Base-by-base conservation (phyloP, 2,888 invertebrate species). In the Lasioglossum marginatum region DNA sequence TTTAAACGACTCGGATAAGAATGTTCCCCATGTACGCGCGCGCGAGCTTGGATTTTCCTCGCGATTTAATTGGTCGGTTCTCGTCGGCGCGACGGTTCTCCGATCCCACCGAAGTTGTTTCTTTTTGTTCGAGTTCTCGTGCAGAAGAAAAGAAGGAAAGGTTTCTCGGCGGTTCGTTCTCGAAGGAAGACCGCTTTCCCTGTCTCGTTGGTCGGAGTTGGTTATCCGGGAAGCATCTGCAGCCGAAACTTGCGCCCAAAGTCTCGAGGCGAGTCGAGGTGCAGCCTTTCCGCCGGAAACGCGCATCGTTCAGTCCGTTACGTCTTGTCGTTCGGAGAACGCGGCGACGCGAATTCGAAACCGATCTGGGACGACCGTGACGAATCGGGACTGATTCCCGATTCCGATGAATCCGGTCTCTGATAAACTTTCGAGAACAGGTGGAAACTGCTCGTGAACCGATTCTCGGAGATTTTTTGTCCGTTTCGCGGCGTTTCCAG, bases 221-320 rank as follows among this genome's bases (percentile, higher is more conserved):
- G 60, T 16, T n/a, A 60, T 37, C 8, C 66, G 63, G 3, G n/a
- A 27, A 23, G 72, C 72, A 79, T n/a, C 63, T 37, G 80, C 70
- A 60, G 74, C 43, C 43, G n/a, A 75, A 73, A 66, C 19, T 73
- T 79, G 27, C 19, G 8, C 16, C 31, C 16, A 40, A 27, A 73
- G 73, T 68, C 52, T 52, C 79, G 79, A 57, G 48, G 76, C 31
- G 85, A 85, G 79, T 79, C 48, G 48, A 48, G 48, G 85, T 77
- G 80, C 48, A 8, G 45, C n/a, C 71, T 82, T 82, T 34, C 76
- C 77, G 45, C 4, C 72, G 78, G 82, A 83, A 85, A 68, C 81
- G 43, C 79, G 83, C 66, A 81, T 85, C 72, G 79, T 71, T 76
- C 72, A 74, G 63, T 83, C 81, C 76, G 81, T 80, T 81, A 70